These are phyloP conservation scores for Strix occidentalis DNA, from an alignment of 2,797 vertebrate genomes.

Conservation along the genomic window DNA sequence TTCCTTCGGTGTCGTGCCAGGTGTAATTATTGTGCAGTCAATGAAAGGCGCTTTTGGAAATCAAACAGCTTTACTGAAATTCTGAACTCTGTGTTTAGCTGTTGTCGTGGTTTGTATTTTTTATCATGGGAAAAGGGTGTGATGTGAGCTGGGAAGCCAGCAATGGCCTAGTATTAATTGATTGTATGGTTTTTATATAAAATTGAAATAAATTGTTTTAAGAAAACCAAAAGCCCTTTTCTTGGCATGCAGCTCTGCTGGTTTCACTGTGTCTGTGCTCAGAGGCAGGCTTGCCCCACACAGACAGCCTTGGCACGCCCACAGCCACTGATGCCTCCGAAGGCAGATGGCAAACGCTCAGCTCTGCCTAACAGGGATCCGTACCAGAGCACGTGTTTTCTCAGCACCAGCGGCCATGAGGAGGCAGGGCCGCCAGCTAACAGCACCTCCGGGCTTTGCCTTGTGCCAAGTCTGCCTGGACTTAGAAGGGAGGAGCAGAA, in stretches of 20 bases:
- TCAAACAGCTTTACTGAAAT: neutral
- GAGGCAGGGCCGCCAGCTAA: neutral
- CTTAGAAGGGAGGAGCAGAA: neutral
- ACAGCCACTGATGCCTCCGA: neutral
- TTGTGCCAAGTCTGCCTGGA: rapidly evolving
- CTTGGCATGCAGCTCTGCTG: neutral
- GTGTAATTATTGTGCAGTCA: neutral
- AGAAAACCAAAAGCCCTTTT: neutral
- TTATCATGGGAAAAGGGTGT: neutral
- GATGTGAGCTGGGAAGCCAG: neutral
- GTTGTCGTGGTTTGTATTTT: neutral
- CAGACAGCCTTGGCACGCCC: no score
- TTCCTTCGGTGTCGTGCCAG: neutral
- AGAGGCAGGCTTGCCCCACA: rapidly evolving
- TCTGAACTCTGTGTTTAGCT: neutral
- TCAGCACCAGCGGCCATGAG: rapidly evolving
- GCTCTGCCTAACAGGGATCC: no score
- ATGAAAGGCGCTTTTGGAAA: neutral
- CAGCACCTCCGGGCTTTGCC: neutral
- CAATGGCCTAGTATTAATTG: neutral
- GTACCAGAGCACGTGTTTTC: rapidly evolving
- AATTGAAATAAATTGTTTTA: constrained; percentile 40
- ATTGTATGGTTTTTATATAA: constrained; percentile 34
- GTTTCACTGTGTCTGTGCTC: neutral
- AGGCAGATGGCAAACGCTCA: rapidly evolving